Evolutionary conservation across 2,113 vertebrate genomes (phyloP).

Genomic region (Pionites leucogaster): DNA sequence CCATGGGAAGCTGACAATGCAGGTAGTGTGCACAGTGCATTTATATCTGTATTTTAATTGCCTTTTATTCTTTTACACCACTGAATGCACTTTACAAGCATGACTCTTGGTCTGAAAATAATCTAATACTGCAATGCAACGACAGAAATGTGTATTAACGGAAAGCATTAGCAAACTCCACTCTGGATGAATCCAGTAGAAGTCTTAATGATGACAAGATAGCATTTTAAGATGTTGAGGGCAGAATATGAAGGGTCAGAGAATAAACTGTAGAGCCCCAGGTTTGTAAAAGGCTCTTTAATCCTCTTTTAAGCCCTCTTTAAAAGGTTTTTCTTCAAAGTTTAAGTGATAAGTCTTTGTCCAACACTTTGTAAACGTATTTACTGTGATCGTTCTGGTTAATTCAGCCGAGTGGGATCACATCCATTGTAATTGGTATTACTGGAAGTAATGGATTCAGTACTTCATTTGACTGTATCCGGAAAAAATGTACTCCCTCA

Average conservation of each 20-base stretch:
- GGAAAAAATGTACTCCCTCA: not conserved
- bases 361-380: not conserved
- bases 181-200: not conserved
- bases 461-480: not conserved
- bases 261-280: not conserved
- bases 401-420: not conserved
- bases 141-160: not conserved
- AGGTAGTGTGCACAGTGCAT: not conserved
- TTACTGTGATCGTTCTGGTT: not conserved
- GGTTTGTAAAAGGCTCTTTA: not conserved
- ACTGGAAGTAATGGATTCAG: not conserved
- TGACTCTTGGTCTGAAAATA: not conserved
- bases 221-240: not conserved
- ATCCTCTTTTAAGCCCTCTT: not conserved
- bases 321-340: not conserved
- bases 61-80: not conserved
- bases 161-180: not conserved
- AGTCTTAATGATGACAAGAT: not conserved
- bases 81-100: not conserved
- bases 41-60: not conserved
- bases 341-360: not conserved
- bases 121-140: not conserved
- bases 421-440: not conserved
- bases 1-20: not conserved
- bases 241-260: not conserved